Evolutionary conservation across 2,888 invertebrate genomes (phyloP).

Genomic region (Cephus spinipes): DNA sequence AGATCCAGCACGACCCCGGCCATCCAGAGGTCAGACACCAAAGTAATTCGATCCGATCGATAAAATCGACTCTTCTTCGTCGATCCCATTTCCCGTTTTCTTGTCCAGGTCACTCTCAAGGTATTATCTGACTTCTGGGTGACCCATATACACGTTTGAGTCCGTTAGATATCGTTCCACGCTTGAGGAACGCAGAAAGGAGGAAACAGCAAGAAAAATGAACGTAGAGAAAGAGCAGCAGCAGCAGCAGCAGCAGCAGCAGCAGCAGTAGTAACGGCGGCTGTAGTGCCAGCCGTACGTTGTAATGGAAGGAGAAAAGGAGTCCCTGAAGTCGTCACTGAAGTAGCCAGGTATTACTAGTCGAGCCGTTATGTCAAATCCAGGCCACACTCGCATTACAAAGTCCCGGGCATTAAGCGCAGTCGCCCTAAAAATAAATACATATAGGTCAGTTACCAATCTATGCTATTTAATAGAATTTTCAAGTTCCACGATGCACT

Average conservation of each 20-base stretch:
- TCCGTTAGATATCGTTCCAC: slow-evolving; percentile 44
- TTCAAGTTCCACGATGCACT: background rate
- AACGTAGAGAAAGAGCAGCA: background rate
- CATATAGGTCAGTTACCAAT: background rate
- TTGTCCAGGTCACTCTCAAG: background rate
- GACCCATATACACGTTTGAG: slow-evolving; percentile 23
- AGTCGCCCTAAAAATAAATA: background rate
- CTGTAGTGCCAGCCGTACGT: background rate
- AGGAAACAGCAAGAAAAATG: background rate
- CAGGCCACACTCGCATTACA: slow-evolving; percentile 31
- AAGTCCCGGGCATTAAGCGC: slow-evolving; percentile 20
- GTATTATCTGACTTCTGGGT: slow-evolving; percentile 18
- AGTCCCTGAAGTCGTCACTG: background rate
- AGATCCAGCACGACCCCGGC: background rate
- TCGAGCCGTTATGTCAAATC: slow-evolving; percentile 49
- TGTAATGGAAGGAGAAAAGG: background rate
- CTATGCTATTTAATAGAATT: background rate
- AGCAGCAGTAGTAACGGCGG: background rate
- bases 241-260: no score
- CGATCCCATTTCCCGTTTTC: background rate
- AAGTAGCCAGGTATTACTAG: slow-evolving; percentile 15
- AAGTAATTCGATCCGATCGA: background rate
- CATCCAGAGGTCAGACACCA: background rate
- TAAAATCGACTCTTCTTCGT: background rate
- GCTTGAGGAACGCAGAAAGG: slow-evolving; percentile 12